Conservation (phyloP, 2,113 vertebrate species). For the Epinephelus cyanopodus region DNA sequence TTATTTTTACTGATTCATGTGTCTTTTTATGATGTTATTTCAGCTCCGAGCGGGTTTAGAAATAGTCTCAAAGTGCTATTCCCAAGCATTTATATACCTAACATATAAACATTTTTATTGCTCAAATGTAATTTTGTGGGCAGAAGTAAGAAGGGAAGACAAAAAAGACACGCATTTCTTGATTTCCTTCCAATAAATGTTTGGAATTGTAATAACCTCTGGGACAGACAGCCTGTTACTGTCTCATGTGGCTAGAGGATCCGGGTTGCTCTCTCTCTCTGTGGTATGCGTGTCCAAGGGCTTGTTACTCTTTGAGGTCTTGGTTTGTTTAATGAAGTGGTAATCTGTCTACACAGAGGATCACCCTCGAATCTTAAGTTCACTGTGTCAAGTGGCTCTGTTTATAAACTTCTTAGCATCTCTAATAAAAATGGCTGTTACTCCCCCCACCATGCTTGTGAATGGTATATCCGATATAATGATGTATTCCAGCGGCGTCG, state of each 20-base stretch:
- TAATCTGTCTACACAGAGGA: constrained; percentile 81
- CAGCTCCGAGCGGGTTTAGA: constrained; percentile 55
- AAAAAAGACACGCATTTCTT: constrained; percentile 73
- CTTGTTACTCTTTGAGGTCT: constrained; percentile 75
- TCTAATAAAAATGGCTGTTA: constrained; percentile 51
- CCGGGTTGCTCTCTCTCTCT: constrained; percentile 61
- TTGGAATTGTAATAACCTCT: constrained; percentile 75
- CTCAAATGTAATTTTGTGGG: constrained; percentile 74
- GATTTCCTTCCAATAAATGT: constrained; percentile 83
- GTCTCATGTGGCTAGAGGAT: constrained; percentile 77
- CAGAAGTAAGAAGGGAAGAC: constrained; percentile 56
- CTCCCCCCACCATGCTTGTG: neutral
- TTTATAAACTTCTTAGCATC: constrained; percentile 68
- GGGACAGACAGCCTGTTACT: constrained; percentile 62
- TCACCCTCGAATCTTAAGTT: constrained; percentile 62
- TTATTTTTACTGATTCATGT: constrained; percentile 76
- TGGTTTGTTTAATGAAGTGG: constrained; percentile 81
- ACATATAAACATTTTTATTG: constrained; percentile 79
- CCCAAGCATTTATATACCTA: constrained; percentile 66
- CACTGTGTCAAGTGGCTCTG: constrained; percentile 66
- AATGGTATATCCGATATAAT: constrained; percentile 28
- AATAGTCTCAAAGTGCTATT: constrained; percentile 72
- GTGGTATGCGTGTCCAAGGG: constrained; percentile 70
- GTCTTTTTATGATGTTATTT: constrained; percentile 75
- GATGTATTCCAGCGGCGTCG: constrained; percentile 22